These are phyloP conservation scores for Synanthedon tipuliformis DNA, from an alignment of 2,888 invertebrate species.

Conservation along the genomic window DNA sequence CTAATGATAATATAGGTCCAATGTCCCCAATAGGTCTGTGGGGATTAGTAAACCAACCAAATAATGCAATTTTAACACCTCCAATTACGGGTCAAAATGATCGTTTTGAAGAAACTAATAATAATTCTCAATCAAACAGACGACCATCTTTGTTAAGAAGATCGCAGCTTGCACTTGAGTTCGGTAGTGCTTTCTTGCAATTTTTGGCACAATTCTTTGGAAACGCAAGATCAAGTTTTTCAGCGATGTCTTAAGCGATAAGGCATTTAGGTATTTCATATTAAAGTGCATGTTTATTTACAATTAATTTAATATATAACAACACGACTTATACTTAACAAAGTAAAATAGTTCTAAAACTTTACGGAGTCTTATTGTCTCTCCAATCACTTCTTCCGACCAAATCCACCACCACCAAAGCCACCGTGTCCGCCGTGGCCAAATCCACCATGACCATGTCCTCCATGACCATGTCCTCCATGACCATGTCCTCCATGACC, in stretches of 20 bases:
- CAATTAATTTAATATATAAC: neutral
- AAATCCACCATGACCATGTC: neutral
- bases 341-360: neutral
- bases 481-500: constrained; percentile 6
- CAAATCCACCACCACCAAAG: constrained; percentile 3
- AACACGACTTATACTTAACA: neutral
- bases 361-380: neutral
- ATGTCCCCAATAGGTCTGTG: no score
- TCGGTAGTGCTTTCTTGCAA: constrained; percentile 42
- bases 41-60: no score
- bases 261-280: neutral
- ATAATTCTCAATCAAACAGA: neutral
- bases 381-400: neutral
- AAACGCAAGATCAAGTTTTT: constrained; percentile 26
- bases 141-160: constrained; percentile 16
- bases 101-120: neutral
- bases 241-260: constrained; percentile 8
- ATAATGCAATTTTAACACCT: no score
- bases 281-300: neutral
- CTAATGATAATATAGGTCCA: no score
- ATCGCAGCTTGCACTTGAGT: constrained; percentile 33
- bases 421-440: constrained; percentile 5
- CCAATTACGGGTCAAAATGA: no score
- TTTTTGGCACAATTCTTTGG: constrained; percentile 38
- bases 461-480: constrained; percentile 10